Conservation (phyloP, 2,113 vertebrate genomes). For the Pollimyrus isidori region DNA sequence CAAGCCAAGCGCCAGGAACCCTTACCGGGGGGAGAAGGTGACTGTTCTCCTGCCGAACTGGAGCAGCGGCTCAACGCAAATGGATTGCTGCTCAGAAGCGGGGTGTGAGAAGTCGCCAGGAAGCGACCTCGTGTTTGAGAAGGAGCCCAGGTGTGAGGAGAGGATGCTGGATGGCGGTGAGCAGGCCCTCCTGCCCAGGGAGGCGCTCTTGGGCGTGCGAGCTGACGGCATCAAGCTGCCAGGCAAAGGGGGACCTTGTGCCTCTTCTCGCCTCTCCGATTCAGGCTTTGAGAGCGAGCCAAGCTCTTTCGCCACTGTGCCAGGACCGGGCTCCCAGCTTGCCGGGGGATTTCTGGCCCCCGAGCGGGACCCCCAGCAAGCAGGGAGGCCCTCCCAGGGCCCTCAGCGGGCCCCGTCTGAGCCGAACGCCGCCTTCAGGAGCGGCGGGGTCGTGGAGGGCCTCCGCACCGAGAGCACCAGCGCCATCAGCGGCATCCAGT, state of each 20-base stretch:
- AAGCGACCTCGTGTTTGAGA: constrained; percentile 7
- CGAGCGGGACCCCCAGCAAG: constrained; percentile 47
- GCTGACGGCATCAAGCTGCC: constrained; percentile 66
- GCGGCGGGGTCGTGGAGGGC: constrained; percentile 58
- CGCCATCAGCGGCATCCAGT: constrained; percentile 85
- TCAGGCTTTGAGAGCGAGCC: constrained; percentile 93
- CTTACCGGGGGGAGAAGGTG: constrained; percentile 67
- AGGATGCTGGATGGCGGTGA: background rate
- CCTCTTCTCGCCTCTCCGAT: constrained; percentile 88
- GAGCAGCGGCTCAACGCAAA: constrained; percentile 42
- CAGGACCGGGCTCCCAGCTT: constrained; percentile 59
- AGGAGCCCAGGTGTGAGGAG: background rate
- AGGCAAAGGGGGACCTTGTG: constrained; percentile 60
- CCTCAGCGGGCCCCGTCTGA: constrained; percentile 61
- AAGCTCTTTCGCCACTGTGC: constrained; percentile 81
- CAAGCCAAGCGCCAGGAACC: constrained; percentile 63
- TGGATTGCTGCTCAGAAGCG: constrained; percentile 26
- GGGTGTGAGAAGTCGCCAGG: background rate
- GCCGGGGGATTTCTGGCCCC: constrained; percentile 49
- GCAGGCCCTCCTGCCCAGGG: background rate
- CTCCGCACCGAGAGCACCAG: constrained; percentile 80
- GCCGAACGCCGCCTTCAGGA: constrained; percentile 62
- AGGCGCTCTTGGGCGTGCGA: constrained; percentile 43
- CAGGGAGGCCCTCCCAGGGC: constrained; percentile 62
- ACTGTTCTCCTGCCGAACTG: constrained; percentile 60